Evolutionary conservation across 2,888 invertebrate species (phyloP).

Genomic region (Exephanes ischioxanthus): DNA sequence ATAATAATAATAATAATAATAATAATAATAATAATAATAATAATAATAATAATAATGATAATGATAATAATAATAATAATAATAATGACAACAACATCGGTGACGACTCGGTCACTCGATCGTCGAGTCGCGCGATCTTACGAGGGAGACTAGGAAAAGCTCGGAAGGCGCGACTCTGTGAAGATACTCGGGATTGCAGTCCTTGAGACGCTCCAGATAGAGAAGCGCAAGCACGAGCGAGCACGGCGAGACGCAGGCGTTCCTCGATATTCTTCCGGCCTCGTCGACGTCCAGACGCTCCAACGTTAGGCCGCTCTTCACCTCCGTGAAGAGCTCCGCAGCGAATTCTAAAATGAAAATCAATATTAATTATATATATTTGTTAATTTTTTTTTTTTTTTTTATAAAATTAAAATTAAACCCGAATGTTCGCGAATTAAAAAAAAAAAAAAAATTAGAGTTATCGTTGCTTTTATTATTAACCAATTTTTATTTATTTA

Average conservation of each 20-base stretch:
- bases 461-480: too few relatives aligned
- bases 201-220: conserved; percentile 95
- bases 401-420: not conserved
- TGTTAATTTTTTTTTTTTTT: not conserved
- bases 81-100: too few relatives aligned
- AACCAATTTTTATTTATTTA: too few relatives aligned
- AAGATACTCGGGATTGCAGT: conserved; percentile 93
- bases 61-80: not conserved
- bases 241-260: conserved; percentile 95
- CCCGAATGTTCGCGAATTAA: too few relatives aligned
- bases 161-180: conserved; percentile 94
- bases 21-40: not conserved
- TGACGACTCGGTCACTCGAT: too few relatives aligned
- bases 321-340: conserved; percentile 93
- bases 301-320: conserved; percentile 91
- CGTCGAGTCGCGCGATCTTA: conserved; percentile 70
- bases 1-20: not conserved
- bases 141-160: conserved; percentile 97
- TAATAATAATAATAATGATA: not conserved
- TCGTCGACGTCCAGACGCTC: conserved; percentile 92
- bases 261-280: conserved; percentile 91
- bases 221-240: conserved; percentile 96
- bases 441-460: too few relatives aligned
- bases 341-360: conserved; percentile 89
- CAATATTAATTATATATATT: not conserved